Base-by-base conservation (phyloP, 2,797 vertebrate species). In the Anguilla obscura region DNA sequence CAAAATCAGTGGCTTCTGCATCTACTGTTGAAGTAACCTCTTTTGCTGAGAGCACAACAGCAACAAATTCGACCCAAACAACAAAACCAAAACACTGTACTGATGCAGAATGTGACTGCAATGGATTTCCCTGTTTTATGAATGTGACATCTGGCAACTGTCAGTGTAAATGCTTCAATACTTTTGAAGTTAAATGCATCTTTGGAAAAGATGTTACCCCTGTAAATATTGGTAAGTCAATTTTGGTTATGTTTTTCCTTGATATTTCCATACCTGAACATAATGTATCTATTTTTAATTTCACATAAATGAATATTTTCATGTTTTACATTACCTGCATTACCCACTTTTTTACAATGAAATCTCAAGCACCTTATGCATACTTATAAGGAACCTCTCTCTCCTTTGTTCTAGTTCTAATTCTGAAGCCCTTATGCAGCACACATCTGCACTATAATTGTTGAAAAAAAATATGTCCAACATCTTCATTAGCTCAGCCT, bases 171-270 rank as follows among this genome's bases (percentile, higher is more conserved):
- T 96, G 95, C 88, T 7, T 58, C 0, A n/a, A 21, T 66, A 76
- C 84, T 0, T 92, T 30, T 91, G 95, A 95, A 74, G 54, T 91
- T 1, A 0, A 0, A 0, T 96, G 95, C 71, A 2, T 50, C 3
- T 90, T 60, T 82, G 93, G 91, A 89, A 0, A 0, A 0, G 93
- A 93, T 84, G 3, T 84, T 0, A 89, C 50, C 1, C 0, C 83
- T n/a, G 63, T 89, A 74, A 6, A 7, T 36, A 27, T 94, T 24
- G 90, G 95, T 95, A 66, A 94, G 93, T 89, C 45, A 3, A 33
- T 74, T 74, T 14, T 10, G 1, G 1, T 74, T 30, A 10, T 8
- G 2, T 74, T 33, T 30, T 74, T 33, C 33, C 3, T 14, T 21
- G 16, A 18, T 18, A 5, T 0, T 63, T 16, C 4, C 21, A 4